Conservation (phyloP, 2,888 invertebrate genomes). For the Diloba caeruleocephala region DNA sequence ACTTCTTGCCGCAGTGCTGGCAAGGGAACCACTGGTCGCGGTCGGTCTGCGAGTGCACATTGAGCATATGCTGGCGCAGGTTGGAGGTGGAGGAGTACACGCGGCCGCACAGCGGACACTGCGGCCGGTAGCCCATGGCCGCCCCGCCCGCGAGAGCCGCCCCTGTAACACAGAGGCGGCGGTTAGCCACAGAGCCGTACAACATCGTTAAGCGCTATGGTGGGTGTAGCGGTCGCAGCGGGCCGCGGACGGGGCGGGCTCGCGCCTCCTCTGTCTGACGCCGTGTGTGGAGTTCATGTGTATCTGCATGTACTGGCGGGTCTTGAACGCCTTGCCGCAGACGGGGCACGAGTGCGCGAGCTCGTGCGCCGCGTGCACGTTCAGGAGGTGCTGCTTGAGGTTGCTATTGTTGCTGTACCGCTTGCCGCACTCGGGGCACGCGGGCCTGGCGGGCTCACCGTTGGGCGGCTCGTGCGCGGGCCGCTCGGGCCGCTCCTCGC, state of each 20-base stretch:
- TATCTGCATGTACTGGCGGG: slow-evolving; percentile 92
- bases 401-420: slow-evolving; percentile 92
- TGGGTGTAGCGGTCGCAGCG: slow-evolving; percentile 77
- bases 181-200: slow-evolving; percentile 78
- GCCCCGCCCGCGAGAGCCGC: slow-evolving; percentile 90
- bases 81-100: slow-evolving; percentile 93
- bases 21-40: slow-evolving; percentile 92
- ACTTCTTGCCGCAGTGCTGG: slow-evolving; percentile 92
- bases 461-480: slow-evolving; percentile 60
- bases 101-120: slow-evolving; percentile 92
- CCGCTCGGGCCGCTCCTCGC: slow-evolving; percentile 49
- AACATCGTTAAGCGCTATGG: slow-evolving; percentile 78
- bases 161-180: slow-evolving; percentile 92
- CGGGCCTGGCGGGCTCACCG: slow-evolving; percentile 87
- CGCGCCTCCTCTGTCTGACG: slow-evolving; percentile 89
- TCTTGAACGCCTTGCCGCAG: slow-evolving; percentile 91
- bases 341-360: slow-evolving; percentile 90
- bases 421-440: slow-evolving; percentile 91
- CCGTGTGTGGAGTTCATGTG: slow-evolving; percentile 92
- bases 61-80: slow-evolving; percentile 93
- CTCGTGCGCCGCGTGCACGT: slow-evolving; percentile 90
- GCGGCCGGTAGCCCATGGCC: slow-evolving; percentile 89
- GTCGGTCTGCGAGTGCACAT: slow-evolving; percentile 92
- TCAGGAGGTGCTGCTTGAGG: slow-evolving; percentile 91
- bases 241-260: slow-evolving; percentile 76